Evolutionary conservation across 2,113 vertebrate genomes (phyloP).

Genomic region (Xyliphius kryptos): DNA sequence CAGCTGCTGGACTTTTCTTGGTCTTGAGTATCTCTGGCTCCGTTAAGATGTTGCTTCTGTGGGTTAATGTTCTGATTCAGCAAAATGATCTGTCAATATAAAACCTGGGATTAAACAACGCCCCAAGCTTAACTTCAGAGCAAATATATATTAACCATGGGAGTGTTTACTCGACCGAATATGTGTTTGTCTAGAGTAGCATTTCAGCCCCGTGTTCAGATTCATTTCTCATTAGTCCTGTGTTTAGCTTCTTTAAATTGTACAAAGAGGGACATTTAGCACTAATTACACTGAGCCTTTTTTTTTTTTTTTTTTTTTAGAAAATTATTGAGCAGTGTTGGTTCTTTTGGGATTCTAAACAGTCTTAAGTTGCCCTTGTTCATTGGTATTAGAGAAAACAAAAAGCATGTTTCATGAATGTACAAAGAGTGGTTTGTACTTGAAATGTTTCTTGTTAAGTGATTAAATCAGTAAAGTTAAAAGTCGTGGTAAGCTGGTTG

Average conservation of each 20-base stretch:
- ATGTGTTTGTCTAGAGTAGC: constrained; percentile 37
- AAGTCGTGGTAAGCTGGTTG: constrained; percentile 52
- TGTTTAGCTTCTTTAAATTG: constrained; percentile 1
- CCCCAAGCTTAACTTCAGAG: constrained; percentile 23
- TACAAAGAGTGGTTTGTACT: neutral
- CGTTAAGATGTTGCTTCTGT: neutral
- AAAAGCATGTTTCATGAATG: neutral
- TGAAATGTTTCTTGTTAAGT: neutral
- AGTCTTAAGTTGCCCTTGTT: neutral
- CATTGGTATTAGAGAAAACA: neutral
- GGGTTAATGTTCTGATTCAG: constrained; percentile 24
- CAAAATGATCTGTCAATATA: constrained; percentile 29
- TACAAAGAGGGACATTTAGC: neutral
- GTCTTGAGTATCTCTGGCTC: constrained; percentile 1
- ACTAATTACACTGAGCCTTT: constrained; percentile 31
- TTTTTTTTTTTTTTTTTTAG: constrained; percentile 48
- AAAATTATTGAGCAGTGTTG: constrained; percentile 44
- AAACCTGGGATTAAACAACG: constrained; percentile 11
- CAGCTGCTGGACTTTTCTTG: constrained; percentile 11
- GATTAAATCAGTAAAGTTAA: neutral
- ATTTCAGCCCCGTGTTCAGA: constrained; percentile 26
- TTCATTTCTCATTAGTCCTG: constrained; percentile 14
- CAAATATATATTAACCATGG: constrained; percentile 53
- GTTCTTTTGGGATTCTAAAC: neutral
- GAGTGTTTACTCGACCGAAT: constrained; percentile 34